Evolutionary conservation across 1,140 invertebrate genomes (phyloP).

Genomic region (Heliconius melpomene): DNA sequence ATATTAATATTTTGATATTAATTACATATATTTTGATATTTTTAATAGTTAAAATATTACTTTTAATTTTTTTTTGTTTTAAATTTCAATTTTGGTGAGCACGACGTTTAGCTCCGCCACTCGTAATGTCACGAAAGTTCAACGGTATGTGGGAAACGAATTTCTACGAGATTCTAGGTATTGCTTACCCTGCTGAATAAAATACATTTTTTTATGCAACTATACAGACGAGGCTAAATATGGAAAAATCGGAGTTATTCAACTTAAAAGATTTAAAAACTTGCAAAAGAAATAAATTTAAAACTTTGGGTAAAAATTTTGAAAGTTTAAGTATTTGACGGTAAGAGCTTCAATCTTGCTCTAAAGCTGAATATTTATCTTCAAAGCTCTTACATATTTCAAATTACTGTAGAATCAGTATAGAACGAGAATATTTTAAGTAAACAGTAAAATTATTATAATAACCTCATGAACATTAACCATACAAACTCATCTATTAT

Average conservation of each 20-base stretch:
- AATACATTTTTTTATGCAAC: neutral
- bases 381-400: neutral
- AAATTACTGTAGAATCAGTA: slow-evolving; percentile 11
- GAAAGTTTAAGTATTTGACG: neutral
- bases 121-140: too few relatives aligned
- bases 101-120: too few relatives aligned
- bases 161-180: too few relatives aligned
- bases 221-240: neutral
- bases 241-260: neutral
- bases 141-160: too few relatives aligned
- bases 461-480: neutral
- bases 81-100: too few relatives aligned
- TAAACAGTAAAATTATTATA: neutral
- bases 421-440: neutral
- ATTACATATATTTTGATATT: neutral
- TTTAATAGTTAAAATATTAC: too few relatives aligned
- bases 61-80: too few relatives aligned
- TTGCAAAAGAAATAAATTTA: slow-evolving; percentile 8
- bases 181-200: too few relatives aligned
- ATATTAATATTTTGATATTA: neutral
- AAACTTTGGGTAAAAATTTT: slow-evolving; percentile 6
- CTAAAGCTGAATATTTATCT: slow-evolving; percentile 8
- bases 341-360: slow-evolving; percentile 11
- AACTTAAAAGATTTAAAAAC: slow-evolving; percentile 6
- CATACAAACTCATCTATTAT: too few relatives aligned